phyloP scores from a whole-genome alignment of 2,888 invertebrate species.

The Tinea trinotella region DNA sequence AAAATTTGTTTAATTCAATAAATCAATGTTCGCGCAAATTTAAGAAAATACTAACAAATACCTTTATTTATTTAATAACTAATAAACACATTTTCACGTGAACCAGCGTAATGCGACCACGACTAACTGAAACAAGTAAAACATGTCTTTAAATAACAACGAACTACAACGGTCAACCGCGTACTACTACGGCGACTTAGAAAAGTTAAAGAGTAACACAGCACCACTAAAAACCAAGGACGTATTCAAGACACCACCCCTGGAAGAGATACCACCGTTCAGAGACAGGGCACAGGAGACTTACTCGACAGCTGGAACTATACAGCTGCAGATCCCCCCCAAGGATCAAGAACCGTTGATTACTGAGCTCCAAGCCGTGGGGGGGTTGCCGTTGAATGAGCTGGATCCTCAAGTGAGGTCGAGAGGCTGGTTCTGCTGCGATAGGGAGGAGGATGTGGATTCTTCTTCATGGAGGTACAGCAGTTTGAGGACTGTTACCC shows the following conservation, averaged over 20 bases:
- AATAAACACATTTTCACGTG: too few species aligned
- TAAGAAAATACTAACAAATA: too few species aligned
- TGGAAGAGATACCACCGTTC: conserved; percentile 47
- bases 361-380: conserved; percentile 56
- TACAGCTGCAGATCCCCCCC: conserved; percentile 64
- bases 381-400: conserved; percentile 49
- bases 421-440: conserved; percentile 75
- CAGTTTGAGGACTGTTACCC: conserved; percentile 54
- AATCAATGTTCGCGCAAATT: too few species aligned
- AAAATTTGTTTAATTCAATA: too few species aligned
- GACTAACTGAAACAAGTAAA: too few species aligned
- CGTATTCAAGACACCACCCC: conserved; percentile 43
- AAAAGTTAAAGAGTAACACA: conserved; percentile 67
- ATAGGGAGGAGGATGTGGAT: conserved; percentile 48
- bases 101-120: too few species aligned
- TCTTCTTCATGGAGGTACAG: conserved; percentile 62
- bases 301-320: conserved; percentile 63
- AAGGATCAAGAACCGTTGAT: conserved; percentile 58
- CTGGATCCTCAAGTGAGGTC: conserved; percentile 56
- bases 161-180: conserved; percentile 66
- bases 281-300: conserved; percentile 50
- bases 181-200: conserved; percentile 72
- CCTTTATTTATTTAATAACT: too few species aligned
- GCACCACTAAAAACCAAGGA: conserved; percentile 38
- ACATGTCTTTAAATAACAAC: background rate